Evolutionary conservation across 2,797 vertebrate species (phyloP).

Genomic region (Acanthornis magna): DNA sequence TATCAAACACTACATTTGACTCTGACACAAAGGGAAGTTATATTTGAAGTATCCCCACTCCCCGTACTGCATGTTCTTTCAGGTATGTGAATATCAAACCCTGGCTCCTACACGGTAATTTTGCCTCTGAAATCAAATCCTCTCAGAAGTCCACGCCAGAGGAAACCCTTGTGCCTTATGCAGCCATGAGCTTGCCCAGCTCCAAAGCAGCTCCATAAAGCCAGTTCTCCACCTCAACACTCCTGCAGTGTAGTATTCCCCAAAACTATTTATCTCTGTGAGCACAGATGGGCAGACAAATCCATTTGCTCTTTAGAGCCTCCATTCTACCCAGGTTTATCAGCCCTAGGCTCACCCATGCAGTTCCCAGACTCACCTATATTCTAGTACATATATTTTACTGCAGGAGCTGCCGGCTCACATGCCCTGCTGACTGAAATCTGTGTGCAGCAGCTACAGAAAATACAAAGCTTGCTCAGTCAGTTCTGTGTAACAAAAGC

Average conservation of each 20-base stretch:
- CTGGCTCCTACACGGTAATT: neutral
- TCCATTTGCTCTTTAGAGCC: neutral
- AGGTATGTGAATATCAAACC: neutral
- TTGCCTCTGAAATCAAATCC: neutral
- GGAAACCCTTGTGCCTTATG: neutral
- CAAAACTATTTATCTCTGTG: neutral
- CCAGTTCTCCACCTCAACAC: neutral
- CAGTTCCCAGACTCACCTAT: neutral
- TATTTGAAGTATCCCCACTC: neutral
- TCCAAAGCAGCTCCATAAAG: neutral
- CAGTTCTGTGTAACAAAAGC: neutral
- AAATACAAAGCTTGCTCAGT: neutral
- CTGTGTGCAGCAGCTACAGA: neutral
- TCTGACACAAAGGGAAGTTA: neutral
- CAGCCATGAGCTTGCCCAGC: neutral
- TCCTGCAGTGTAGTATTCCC: neutral
- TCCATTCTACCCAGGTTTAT: neutral
- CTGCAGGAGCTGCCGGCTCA: neutral
- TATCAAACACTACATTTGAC: neutral
- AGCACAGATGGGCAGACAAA: neutral
- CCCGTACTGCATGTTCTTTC: neutral
- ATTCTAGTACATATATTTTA: neutral
- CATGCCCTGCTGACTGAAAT: neutral
- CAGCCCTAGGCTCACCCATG: neutral
- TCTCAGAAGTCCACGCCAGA: neutral